phyloP scores from a whole-genome alignment of 1,140 invertebrate species.

The Kradibia gibbosae region DNA sequence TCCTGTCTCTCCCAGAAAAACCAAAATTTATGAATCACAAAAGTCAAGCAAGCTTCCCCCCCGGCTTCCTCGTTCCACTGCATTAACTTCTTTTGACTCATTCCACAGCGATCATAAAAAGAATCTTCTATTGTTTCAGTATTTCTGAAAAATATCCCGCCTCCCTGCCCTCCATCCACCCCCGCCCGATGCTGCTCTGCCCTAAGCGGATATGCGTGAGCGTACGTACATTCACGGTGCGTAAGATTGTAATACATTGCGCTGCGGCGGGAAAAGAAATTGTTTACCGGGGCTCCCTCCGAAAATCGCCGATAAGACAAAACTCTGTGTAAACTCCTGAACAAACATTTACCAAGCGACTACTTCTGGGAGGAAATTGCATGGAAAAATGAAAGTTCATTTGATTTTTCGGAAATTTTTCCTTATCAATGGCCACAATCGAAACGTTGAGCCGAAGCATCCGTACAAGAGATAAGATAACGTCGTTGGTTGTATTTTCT shows the following conservation, averaged over 20 bases:
- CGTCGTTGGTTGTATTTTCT: slow-evolving; percentile 17
- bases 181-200: not conserved
- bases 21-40: slow-evolving; percentile 1
- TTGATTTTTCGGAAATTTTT: slow-evolving; percentile 40
- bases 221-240: not conserved
- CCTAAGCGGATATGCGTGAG: slow-evolving; percentile 10
- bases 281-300: slow-evolving; percentile 25
- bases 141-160: not conserved
- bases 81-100: slow-evolving; percentile 20
- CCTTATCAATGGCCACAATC: not conserved
- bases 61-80: not conserved
- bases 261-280: not conserved
- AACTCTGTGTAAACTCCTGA: slow-evolving; percentile 13
- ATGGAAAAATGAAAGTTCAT: slow-evolving; percentile 22
- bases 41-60: not conserved
- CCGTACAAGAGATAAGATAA: slow-evolving; percentile 33
- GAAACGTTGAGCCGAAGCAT: not conserved
- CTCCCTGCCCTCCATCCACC: not conserved
- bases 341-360: slow-evolving; percentile 42
- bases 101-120: not conserved
- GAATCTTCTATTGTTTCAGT: slow-evolving; percentile 16
- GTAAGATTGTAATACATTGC: slow-evolving; percentile 35
- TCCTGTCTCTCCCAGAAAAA: not conserved
- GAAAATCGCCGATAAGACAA: slow-evolving; percentile 43
- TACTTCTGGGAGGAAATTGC: not conserved